Percentiles rank a stretch among this genome's conserved stretches.
Evolutionary conservation across 2,797 vertebrate species (phyloP).

Genomic region (Enteromius argenteus): DNA sequence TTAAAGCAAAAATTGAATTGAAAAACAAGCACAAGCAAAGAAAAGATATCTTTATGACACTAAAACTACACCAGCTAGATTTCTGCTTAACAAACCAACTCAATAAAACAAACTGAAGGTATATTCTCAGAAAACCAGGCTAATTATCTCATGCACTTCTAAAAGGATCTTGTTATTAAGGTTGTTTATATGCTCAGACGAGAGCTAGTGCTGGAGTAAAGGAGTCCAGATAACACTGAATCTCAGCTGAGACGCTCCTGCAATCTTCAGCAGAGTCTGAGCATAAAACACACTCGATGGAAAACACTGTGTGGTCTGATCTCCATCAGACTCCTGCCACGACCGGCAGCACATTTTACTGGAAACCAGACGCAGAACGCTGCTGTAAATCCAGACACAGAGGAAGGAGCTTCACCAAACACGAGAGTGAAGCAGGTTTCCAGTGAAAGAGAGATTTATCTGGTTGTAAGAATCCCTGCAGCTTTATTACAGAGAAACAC

Average conservation of each 20-base stretch:
- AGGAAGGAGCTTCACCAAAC: background rate
- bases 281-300: background rate
- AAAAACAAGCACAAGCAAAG: background rate
- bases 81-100: background rate
- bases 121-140: background rate
- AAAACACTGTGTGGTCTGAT: background rate
- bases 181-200: background rate
- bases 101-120: background rate
- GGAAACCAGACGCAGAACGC: background rate
- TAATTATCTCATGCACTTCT: background rate
- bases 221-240: background rate
- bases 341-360: background rate
- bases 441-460: background rate
- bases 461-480: slow-evolving; percentile 38
- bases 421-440: background rate
- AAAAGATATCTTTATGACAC: background rate
- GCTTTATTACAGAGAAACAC: slow-evolving; percentile 56
- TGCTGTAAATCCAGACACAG: background rate
- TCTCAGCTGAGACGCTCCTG: too few relatives aligned
- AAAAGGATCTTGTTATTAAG: background rate
- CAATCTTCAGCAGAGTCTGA: too few relatives aligned
- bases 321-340: background rate
- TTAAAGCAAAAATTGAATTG: background rate
- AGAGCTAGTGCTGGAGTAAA: slow-evolving; percentile 1
- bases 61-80: background rate